Percentiles rank a stretch among this genome's conserved stretches.
phyloP scores from a whole-genome alignment of 2,113 vertebrate species.

The Rhineura floridana region DNA sequence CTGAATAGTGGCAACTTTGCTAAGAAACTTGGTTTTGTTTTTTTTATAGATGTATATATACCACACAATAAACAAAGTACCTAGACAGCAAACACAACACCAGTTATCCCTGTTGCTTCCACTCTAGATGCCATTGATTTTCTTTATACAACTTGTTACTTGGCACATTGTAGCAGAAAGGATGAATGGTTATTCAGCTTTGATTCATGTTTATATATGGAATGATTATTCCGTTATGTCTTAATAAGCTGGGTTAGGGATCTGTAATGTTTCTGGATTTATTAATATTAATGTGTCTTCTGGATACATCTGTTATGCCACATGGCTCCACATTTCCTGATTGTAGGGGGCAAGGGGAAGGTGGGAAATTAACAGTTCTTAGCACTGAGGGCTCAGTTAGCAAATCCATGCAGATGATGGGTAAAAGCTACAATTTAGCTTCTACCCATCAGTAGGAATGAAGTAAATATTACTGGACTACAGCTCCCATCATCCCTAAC shows the following conservation, averaged over 20 bases:
- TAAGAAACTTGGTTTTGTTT: background rate
- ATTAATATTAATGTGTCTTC: background rate
- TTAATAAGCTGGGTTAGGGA: background rate
- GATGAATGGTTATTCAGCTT: too few relatives aligned
- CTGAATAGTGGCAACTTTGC: background rate
- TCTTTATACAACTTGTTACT: background rate
- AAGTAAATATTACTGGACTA: too few relatives aligned
- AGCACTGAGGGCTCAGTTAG: background rate
- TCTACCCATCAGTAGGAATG: too few relatives aligned
- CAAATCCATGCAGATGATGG: background rate
- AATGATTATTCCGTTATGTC: background rate
- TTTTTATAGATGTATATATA: too few relatives aligned
- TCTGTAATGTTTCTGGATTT: background rate
- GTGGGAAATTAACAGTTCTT: too few relatives aligned
- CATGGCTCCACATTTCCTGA: background rate
- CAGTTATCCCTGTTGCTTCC: too few relatives aligned
- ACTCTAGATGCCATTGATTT: background rate
- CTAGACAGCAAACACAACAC: too few relatives aligned
- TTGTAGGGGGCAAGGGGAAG: background rate
- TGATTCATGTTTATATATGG: too few relatives aligned
- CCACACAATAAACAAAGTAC: too few relatives aligned
- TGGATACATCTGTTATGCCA: background rate
- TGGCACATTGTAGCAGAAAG: too few relatives aligned
- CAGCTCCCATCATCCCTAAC: too few relatives aligned
- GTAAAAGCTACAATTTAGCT: too few relatives aligned